Evolutionary conservation across 2,797 vertebrate species (phyloP).

Genomic region (Tenualosa thibaudeaui): DNA sequence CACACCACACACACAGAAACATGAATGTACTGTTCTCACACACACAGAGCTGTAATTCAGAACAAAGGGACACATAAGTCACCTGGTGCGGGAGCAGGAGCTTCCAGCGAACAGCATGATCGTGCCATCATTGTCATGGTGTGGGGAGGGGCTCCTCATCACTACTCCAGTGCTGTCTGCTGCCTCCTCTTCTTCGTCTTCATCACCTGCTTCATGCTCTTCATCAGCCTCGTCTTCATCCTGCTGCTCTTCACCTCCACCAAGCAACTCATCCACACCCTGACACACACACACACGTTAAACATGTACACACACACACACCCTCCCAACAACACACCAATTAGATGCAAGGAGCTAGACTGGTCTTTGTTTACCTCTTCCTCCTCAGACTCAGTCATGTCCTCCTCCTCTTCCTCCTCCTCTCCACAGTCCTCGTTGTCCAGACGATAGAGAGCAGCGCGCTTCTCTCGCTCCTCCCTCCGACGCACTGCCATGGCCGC

Average conservation of each 20-base stretch:
- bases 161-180: slow-evolving; percentile 12
- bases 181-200: slow-evolving; percentile 56
- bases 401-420: slow-evolving; percentile 85
- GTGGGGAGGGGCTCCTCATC: slow-evolving; percentile 61
- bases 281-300: slow-evolving; percentile 50
- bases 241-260: slow-evolving; percentile 62
- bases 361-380: slow-evolving; percentile 68
- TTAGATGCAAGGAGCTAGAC: not conserved
- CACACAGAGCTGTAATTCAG: not conserved
- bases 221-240: slow-evolving; percentile 64
- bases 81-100: slow-evolving; percentile 89
- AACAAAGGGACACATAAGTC: slow-evolving; percentile 27
- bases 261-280: slow-evolving; percentile 81
- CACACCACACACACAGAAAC: not conserved
- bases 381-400: slow-evolving; percentile 88
- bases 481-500: slow-evolving; percentile 91
- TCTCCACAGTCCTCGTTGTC: slow-evolving; percentile 92
- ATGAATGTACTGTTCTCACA: not conserved
- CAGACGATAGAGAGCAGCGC: slow-evolving; percentile 82
- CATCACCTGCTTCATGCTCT: slow-evolving; percentile 48
- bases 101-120: slow-evolving; percentile 89
- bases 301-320: not conserved
- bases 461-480: slow-evolving; percentile 83
- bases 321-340: too few relatives aligned
- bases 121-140: slow-evolving; percentile 80